Evolutionary conservation across 1,140 invertebrate species (phyloP).

Genomic region (Eufriesea mexicana): DNA sequence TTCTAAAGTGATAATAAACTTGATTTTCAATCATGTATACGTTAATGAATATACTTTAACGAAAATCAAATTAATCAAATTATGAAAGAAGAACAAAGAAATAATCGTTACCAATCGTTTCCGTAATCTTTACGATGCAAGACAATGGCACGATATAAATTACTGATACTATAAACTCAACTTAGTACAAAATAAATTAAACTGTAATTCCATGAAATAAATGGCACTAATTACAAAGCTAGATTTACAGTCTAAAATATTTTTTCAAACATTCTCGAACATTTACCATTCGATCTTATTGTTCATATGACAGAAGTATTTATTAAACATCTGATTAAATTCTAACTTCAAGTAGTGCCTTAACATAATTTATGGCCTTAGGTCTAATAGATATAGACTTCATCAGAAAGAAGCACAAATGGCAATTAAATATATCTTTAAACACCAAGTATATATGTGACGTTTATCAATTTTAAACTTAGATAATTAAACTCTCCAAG

Average conservation of each 20-base stretch:
- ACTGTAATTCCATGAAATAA: slow-evolving; percentile 14
- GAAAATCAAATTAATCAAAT: slow-evolving; percentile 14
- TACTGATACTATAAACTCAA: slow-evolving; percentile 6
- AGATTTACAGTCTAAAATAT: slow-evolving; percentile 46
- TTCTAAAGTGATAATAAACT: slow-evolving; percentile 57
- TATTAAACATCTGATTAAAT: slow-evolving; percentile 52
- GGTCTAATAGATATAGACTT: slow-evolving; percentile 21
- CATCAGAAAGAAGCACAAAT: slow-evolving; percentile 44
- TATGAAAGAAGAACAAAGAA: neutral
- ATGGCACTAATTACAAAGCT: slow-evolving; percentile 60
- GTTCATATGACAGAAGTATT: slow-evolving; percentile 5
- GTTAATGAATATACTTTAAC: slow-evolving; percentile 1
- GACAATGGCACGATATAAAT: slow-evolving; percentile 48
- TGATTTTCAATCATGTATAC: slow-evolving; percentile 51
- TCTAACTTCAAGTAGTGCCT: slow-evolving; percentile 57
- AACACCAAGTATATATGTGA: slow-evolving; percentile 14
- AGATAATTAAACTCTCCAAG: neutral
- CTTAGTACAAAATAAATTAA: slow-evolving; percentile 35
- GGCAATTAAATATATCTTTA: slow-evolving; percentile 35
- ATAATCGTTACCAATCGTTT: slow-evolving; percentile 21
- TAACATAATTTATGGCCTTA: slow-evolving; percentile 58
- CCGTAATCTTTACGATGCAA: slow-evolving; percentile 33
- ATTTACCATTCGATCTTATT: slow-evolving; percentile 2
- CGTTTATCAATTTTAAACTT: slow-evolving; percentile 20
- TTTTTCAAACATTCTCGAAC: slow-evolving; percentile 9